Base-by-base conservation (phyloP, 2,888 invertebrate genomes). In the Silvanus unidentatus region DNA sequence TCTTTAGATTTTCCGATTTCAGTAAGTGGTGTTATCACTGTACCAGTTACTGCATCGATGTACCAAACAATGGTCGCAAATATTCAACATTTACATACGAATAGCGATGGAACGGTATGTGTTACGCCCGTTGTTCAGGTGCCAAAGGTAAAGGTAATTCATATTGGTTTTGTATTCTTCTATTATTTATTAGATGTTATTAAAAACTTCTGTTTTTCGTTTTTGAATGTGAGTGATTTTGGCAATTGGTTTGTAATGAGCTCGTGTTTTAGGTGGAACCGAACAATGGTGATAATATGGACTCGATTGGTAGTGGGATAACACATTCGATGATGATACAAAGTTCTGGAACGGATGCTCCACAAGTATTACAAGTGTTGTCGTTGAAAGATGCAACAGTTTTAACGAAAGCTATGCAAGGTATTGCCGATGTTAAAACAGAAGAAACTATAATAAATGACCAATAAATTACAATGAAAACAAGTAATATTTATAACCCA, bases 61-160 rank as follows among this genome's bases (percentile, higher is more conserved):
- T 96, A 96, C 77, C 95, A 96, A 75, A 90, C 92, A 48, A 93
- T 95, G 79, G 88, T 94, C 67, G 90, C 93, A 44, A 88, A 88
- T 71, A 89, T 92, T 70, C 87, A 88, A 70, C 81, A 82, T 66
- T 77, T 87, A 56, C 82, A 82, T 60, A 77, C 80, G 40, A 79
- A 77, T 56, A 79, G 80, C 59, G 89, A 90, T 70, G 88, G 87
- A 62, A 83, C 84, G 38, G 86, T 90, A 62, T 89, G 89, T 75
- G 83, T 90, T 48, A 82, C 87, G 49, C 89, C 88, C 59, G 84
- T 90, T 74, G 81, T 86, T 60, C 88, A 88, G 80, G 88, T 90
- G 72, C 84, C 72, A 42, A 73, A 73, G 64, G 71, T 70, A 59
- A 57, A n/a, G n/a, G n/a, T n/a, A n/a, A n/a, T n/a, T n/a, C n/a